Evolutionary conservation across 1,140 invertebrate genomes (phyloP).

Genomic region (Hormaphis cornu): DNA sequence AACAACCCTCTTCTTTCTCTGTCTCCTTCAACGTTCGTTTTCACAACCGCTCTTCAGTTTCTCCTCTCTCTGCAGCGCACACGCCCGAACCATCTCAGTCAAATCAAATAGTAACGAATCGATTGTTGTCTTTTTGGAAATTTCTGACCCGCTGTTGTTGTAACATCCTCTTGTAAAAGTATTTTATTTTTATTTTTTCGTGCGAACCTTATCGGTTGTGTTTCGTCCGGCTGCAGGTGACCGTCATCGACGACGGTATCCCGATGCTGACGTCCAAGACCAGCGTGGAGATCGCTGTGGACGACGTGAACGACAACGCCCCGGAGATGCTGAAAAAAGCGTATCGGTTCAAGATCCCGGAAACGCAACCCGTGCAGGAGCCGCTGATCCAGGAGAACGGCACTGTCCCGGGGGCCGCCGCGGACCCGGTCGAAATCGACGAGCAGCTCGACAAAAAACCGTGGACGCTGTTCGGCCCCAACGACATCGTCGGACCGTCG

Average conservation of each 20-base stretch:
- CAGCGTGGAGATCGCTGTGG: constrained; percentile 68
- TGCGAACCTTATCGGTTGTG: no score
- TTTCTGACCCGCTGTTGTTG: no score
- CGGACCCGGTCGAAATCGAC: background rate
- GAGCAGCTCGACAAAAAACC: background rate
- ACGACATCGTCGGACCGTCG: constrained; percentile 36
- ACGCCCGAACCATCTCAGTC: no score
- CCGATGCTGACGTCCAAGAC: constrained; percentile 70
- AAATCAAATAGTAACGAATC: no score
- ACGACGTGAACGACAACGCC: constrained; percentile 75
- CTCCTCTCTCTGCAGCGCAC: no score
- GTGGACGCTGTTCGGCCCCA: constrained; percentile 45
- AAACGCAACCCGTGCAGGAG: constrained; percentile 37
- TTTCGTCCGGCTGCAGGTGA: no score
- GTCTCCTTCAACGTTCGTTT: no score
- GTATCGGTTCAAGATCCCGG: constrained; percentile 70
- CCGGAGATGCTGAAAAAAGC: constrained; percentile 71
- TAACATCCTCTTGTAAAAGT: no score
- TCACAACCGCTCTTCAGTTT: no score
- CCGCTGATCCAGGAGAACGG: constrained; percentile 32
- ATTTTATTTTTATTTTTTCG: no score
- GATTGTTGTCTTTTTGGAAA: no score
- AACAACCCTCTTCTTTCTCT: no score
- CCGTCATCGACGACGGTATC: constrained; percentile 67
- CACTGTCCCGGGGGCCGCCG: background rate